Evolutionary conservation across 2,797 vertebrate species (phyloP).

Genomic region (Sebastiscus albofasciatus): DNA sequence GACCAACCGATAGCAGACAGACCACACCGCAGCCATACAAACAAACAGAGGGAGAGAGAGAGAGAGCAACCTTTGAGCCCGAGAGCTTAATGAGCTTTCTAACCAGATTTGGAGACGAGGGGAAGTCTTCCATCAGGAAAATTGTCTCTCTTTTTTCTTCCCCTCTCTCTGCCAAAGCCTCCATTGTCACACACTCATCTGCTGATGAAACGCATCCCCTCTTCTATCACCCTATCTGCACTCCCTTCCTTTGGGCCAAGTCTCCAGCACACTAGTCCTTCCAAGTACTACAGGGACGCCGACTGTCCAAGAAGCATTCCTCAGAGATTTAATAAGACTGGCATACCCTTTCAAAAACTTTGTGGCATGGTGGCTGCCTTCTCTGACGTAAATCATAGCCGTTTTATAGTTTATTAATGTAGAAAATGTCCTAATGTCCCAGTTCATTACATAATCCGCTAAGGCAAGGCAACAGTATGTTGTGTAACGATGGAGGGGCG

Average conservation of each 20-base stretch:
- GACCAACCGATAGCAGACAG: not conserved
- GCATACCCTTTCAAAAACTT: constrained; percentile 1
- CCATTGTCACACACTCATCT: constrained; percentile 64
- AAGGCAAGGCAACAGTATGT: not conserved
- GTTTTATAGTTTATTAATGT: not conserved
- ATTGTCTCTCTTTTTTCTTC: constrained; percentile 52
- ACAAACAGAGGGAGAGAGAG: not conserved
- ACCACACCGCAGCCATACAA: not conserved
- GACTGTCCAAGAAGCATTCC: constrained; percentile 54
- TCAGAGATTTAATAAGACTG: constrained; percentile 36
- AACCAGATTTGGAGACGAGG: constrained; percentile 75
- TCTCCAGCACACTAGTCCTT: constrained; percentile 17
- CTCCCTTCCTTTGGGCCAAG: constrained; percentile 21
- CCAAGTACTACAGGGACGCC: constrained; percentile 4
- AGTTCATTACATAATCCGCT: constrained; percentile 6
- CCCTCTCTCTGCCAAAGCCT: constrained; percentile 60
- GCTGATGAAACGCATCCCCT: constrained; percentile 54
- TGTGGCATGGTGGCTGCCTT: not conserved
- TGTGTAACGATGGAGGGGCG: not conserved
- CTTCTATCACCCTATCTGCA: constrained; percentile 40
- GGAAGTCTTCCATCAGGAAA: constrained; percentile 79
- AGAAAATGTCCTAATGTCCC: not conserved
- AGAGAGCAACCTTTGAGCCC: constrained; percentile 45
- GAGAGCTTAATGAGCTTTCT: constrained; percentile 65
- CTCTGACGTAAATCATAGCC: not conserved